Conservation (phyloP, 2,888 invertebrate genomes). For the Ormyrus nitidulus region DNA sequence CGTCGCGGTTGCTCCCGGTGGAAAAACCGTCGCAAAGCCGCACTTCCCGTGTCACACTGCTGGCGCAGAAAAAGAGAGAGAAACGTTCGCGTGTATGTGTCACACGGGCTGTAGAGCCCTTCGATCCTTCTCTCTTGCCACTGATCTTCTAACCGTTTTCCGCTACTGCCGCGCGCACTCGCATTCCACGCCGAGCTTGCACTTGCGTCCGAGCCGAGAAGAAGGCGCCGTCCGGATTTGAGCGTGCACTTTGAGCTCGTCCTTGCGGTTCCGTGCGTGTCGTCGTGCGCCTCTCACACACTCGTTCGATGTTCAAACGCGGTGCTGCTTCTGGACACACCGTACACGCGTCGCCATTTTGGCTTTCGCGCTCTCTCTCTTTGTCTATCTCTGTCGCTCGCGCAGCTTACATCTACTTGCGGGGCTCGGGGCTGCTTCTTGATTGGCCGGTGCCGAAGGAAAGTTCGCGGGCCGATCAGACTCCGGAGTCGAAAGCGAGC, state of each 20-base stretch:
- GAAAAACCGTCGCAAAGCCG: not conserved
- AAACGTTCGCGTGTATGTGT: constrained; percentile 7
- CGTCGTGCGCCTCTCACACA: constrained; percentile 5
- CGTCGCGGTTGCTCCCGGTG: not conserved
- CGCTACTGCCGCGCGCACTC: not conserved
- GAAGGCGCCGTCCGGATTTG: not conserved
- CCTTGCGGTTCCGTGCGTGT: not conserved
- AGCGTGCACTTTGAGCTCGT: not conserved
- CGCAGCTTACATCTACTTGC: not conserved
- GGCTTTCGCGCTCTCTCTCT: constrained; percentile 34
- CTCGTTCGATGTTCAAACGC: constrained; percentile 24
- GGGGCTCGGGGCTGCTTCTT: not conserved
- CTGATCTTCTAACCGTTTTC: constrained; percentile 41
- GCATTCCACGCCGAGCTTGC: not conserved
- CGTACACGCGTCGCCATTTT: constrained; percentile 53
- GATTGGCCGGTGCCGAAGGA: constrained; percentile 24
- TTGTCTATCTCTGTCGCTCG: constrained; percentile 10
- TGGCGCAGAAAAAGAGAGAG: not conserved
- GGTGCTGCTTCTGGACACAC: constrained; percentile 44
- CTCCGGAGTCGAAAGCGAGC: not conserved
- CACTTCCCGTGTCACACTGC: not conserved
- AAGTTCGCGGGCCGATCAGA: not conserved
- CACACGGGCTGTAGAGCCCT: constrained; percentile 24
- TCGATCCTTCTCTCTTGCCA: constrained; percentile 31
- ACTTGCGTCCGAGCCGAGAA: not conserved